Evolutionary conservation across 2,888 invertebrate genomes (phyloP).

Genomic region (Drosophila stalkeri): DNA sequence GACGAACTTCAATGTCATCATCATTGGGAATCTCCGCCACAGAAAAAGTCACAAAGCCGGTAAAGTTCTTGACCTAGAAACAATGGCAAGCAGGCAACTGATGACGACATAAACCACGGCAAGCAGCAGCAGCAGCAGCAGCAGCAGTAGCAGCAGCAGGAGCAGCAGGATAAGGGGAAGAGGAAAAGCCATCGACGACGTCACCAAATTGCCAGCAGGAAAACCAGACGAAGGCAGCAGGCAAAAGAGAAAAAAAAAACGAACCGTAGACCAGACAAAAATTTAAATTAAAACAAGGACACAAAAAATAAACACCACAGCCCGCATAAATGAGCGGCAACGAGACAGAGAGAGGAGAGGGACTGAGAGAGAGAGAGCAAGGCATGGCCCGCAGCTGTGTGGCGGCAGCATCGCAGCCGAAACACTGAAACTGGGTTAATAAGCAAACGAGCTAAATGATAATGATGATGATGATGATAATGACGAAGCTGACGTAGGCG

Average conservation of each 20-base stretch:
- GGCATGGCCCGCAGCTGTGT: constrained; percentile 56
- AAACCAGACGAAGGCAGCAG: constrained; percentile 27
- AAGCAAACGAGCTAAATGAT: constrained; percentile 69
- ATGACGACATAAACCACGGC: constrained; percentile 72
- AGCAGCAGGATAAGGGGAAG: neutral
- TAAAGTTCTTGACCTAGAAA: constrained; percentile 84
- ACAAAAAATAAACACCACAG: constrained; percentile 66
- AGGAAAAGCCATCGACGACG: constrained; percentile 50
- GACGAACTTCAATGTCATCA: constrained; percentile 52
- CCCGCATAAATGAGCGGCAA: constrained; percentile 40
- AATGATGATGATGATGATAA: constrained; percentile 33
- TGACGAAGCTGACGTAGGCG: constrained; percentile 28
- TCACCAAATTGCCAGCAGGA: constrained; percentile 56
- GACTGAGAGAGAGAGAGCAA: constrained; percentile 18
- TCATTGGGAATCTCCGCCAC: constrained; percentile 7
- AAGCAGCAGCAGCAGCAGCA: neutral
- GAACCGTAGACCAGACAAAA: constrained; percentile 79
- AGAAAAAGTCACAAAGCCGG: constrained; percentile 54
- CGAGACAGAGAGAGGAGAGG: neutral
- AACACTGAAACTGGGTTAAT: constrained; percentile 82
- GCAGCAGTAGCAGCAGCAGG: too few species aligned
- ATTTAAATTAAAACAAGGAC: constrained; percentile 84
- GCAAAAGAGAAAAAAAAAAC: constrained; percentile 24
- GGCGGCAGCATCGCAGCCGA: constrained; percentile 38
- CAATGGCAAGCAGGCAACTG: constrained; percentile 68